Conservation (phyloP, 2,888 invertebrate species). For the Listrodromus nycthemerus region DNA sequence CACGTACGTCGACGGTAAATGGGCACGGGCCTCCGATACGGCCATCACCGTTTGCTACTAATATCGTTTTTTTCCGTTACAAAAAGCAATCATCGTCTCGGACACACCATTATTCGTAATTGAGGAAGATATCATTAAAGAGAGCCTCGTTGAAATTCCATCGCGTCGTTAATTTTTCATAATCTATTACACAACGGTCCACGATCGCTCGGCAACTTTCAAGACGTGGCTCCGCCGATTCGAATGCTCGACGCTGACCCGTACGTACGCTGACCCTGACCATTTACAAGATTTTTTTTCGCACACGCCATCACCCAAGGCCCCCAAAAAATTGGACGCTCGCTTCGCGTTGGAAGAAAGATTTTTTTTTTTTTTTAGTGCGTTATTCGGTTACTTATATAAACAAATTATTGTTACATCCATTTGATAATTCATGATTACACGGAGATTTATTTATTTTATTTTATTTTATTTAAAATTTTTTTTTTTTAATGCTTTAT, state of each 20-base stretch:
- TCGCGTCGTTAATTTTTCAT: neutral
- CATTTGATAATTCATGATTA: no score
- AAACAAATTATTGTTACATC: no score
- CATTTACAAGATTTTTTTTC: slow-evolving; percentile 4
- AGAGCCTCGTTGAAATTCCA: neutral
- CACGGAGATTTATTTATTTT: no score
- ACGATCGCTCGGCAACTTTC: neutral
- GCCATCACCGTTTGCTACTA: neutral
- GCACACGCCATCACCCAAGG: neutral
- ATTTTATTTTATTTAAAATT: no score
- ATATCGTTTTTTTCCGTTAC: neutral
- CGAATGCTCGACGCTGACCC: slow-evolving; percentile 15
- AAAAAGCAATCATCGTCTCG: neutral
- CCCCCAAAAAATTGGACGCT: neutral
- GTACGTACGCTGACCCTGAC: neutral
- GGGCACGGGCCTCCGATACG: neutral
- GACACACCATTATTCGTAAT: neutral
- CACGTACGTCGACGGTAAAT: neutral
- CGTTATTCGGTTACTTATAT: no score
- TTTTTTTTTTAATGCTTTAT: neutral
- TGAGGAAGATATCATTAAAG: neutral
- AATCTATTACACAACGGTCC: neutral
- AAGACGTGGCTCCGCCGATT: slow-evolving; percentile 9
- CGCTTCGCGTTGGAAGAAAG: neutral
- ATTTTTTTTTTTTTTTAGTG: neutral